Base-by-base conservation (phyloP, 2,888 invertebrate species). In the Lycia hirtaria region DNA sequence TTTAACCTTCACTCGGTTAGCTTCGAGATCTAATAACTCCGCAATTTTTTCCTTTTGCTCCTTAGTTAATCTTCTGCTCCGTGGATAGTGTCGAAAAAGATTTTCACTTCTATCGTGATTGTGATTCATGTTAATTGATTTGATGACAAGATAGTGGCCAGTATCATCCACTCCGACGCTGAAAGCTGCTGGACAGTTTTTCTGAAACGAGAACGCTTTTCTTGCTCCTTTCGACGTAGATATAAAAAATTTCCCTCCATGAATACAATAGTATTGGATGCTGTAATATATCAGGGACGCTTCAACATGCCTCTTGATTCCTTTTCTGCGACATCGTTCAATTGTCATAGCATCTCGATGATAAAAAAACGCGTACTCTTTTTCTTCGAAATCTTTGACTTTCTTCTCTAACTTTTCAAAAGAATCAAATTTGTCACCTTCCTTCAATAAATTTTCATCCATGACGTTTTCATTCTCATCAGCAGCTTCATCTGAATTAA, bases 171-270 rank as follows among this genome's bases (percentile, higher is more conserved):
- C 26, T 26, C 26, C 26, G 6, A 26, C 26, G 26, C 26, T 26
- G 26, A 26, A 26, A 26, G 26, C 26, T 26, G 26, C 26, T 26
- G 26, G 26, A 26, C 50, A 40, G 56, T 50, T 57, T 45, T 52
- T 47, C 47, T 30, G 52, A 45, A 59, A 58, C 33, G 59, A 30
- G 47, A 59, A 59, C 44, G 54, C 59, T 59, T 59, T 54, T 50
- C 50, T 26, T 26, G 6, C 26, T 26, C 26, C 26, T 26, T 26
- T 26, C 26, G 26, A 26, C 26, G 26, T 26, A 26, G 26, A 26
- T 26, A 26, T 26, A 26, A 26, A 4, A 4, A 9, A 9, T 26
- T 26, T 6, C 26, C 26, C 26, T 26, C 26, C 26, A 26, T 26
- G 26, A 26, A 26, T 26, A 26, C 26, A 26, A 26, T 26, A 26